A percentile compares a stretch with the other conserved stretches of the same genome.
These are phyloP conservation scores for Synergus japonicus DNA, from an alignment of 2,888 invertebrate species.

Conservation along the genomic window DNA sequence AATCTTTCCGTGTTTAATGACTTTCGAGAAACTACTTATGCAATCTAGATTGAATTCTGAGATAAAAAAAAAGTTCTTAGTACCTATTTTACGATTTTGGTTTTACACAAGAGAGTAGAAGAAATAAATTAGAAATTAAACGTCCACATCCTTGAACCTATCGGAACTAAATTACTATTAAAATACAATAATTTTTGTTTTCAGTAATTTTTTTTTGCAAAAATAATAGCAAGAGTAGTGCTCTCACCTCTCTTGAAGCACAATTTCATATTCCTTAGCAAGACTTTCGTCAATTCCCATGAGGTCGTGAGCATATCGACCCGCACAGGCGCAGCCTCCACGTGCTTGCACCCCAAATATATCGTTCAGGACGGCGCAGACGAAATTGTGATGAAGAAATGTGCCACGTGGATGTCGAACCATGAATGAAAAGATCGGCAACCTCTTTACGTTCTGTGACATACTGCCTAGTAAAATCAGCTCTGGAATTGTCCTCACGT, in stretches of 20 bases:
- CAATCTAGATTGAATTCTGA: not conserved
- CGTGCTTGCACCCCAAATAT: conserved; percentile 94
- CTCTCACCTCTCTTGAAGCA: conserved; percentile 81
- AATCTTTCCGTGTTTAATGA: not conserved
- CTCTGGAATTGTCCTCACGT: conserved; percentile 88
- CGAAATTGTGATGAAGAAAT: conserved; percentile 92
- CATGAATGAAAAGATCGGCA: conserved; percentile 92
- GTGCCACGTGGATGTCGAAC: conserved; percentile 89
- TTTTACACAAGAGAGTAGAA: no score
- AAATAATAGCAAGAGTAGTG: not conserved
- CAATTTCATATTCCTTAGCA: conserved; percentile 86
- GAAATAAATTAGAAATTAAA: no score
- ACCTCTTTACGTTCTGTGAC: conserved; percentile 82
- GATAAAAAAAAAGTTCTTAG: not conserved
- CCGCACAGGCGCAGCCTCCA: conserved; percentile 89
- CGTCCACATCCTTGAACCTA: no score
- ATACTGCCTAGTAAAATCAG: conserved; percentile 87
- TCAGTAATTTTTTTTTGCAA: not conserved
- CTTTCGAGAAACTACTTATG: not conserved
- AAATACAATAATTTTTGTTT: not conserved
- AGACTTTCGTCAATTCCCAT: conserved; percentile 89
- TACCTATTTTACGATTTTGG: no score
- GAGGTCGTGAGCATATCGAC: conserved; percentile 90
- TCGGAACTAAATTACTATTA: no score
- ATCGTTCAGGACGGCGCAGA: conserved; percentile 92